These are phyloP conservation scores for Hozukius guyotensis DNA, from an alignment of 2,797 vertebrate species.

Conservation along the genomic window DNA sequence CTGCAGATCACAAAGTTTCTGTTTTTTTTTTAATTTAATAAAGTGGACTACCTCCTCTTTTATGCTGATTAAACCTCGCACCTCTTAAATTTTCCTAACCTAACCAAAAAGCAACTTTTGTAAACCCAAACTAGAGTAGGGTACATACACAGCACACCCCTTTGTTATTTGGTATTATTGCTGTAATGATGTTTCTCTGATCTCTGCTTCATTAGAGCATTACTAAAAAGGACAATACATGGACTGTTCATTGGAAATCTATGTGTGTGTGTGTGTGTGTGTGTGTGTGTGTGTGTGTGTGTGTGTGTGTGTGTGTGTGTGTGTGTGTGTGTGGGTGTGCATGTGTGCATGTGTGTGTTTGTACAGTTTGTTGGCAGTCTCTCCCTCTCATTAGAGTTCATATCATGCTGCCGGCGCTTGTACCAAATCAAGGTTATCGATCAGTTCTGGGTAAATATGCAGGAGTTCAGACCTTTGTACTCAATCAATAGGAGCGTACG, in stretches of 20 bases:
- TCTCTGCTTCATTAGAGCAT: background rate
- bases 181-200: background rate
- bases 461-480: conserved; percentile 68
- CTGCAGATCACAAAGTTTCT: background rate
- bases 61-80: background rate
- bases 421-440: conserved; percentile 50
- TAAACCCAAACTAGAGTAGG: background rate
- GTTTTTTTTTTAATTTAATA: background rate
- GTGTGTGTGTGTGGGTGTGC: background rate
- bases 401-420: background rate
- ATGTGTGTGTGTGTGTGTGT: background rate
- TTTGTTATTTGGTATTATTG: background rate
- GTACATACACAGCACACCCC: background rate
- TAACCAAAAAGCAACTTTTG: background rate
- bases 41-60: background rate
- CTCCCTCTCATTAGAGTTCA: conserved; percentile 2
- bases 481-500: conserved; percentile 42
- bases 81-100: background rate
- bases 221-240: background rate
- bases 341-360: background rate
- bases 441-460: conserved; percentile 65
- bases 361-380: background rate
- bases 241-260: background rate
- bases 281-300: background rate
- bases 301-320: background rate